These are phyloP conservation scores for Carcina quercana DNA, from an alignment of 2,888 invertebrate species.

Conservation along the genomic window DNA sequence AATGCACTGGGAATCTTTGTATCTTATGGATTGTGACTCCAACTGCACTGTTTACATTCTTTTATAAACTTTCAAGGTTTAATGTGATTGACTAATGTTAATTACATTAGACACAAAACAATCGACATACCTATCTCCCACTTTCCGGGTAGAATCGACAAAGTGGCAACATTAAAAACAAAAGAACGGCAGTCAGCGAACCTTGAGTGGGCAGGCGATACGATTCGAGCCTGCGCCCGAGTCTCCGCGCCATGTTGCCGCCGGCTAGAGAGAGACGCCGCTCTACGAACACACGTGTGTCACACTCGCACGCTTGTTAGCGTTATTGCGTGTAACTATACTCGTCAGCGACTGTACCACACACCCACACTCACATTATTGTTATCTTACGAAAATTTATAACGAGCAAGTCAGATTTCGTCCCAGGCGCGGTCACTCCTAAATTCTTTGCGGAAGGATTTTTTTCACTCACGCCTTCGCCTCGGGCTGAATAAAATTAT, in stretches of 20 bases:
- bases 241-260: conserved; percentile 71
- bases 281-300: conserved; percentile 31
- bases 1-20: too few relatives aligned
- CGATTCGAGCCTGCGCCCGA: conserved; percentile 79
- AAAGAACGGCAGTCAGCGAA: conserved; percentile 77
- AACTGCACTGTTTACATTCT: too few relatives aligned
- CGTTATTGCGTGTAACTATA: conserved; percentile 73
- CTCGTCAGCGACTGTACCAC: conserved; percentile 68
- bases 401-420: conserved; percentile 68
- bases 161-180: conserved; percentile 70
- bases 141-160: conserved; percentile 1
- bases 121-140: too few relatives aligned
- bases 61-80: too few relatives aligned
- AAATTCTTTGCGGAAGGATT: conserved; percentile 69
- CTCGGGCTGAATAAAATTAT: conserved; percentile 52
- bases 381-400: conserved; percentile 73
- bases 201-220: conserved; percentile 78
- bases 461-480: conserved; percentile 46
- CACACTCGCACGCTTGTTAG: conserved; percentile 69
- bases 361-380: conserved; percentile 69
- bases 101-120: too few relatives aligned
- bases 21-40: too few relatives aligned
- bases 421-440: conserved; percentile 61
- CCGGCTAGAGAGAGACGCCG: conserved; percentile 43
- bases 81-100: too few relatives aligned